Conservation (phyloP, 2,888 invertebrate genomes). For the Apamea epomidion region DNA sequence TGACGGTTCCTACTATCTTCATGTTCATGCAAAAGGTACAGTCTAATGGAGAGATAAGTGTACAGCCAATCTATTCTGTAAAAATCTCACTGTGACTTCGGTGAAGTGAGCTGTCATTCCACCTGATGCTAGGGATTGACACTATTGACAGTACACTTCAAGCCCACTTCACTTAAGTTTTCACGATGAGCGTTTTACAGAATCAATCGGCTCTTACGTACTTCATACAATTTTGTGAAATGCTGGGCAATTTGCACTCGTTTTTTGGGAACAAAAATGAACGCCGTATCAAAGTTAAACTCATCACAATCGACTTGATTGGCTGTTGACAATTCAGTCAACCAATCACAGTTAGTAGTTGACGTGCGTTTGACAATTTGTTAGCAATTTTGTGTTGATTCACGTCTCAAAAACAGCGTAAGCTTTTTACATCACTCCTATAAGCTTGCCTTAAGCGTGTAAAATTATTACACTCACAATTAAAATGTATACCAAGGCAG, state of each 20-base stretch:
- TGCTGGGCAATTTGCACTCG: not conserved
- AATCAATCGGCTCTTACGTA: too few relatives aligned
- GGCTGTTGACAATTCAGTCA: not conserved
- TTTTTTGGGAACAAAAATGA: not conserved
- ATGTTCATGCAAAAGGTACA: conserved; percentile 10
- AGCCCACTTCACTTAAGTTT: too few relatives aligned
- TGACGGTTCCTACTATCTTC: not conserved
- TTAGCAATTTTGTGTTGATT: not conserved
- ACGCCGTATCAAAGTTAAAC: not conserved
- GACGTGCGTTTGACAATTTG: not conserved
- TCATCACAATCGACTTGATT: not conserved
- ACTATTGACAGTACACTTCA: too few relatives aligned
- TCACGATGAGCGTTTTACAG: too few relatives aligned
- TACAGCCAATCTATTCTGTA: not conserved
- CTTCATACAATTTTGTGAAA: not conserved
- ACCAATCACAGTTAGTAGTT: not conserved
- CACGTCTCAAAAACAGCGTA: not conserved
- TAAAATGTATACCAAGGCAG: not conserved
- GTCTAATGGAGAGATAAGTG: not conserved
- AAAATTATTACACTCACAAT: not conserved
- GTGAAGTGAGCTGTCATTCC: too few relatives aligned
- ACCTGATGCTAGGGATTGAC: too few relatives aligned
- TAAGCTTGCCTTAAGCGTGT: not conserved
- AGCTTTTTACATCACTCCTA: not conserved
- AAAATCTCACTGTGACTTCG: not conserved